Evolutionary conservation across 2,797 vertebrate species (phyloP).

Genomic region (Clarias pachynema): DNA sequence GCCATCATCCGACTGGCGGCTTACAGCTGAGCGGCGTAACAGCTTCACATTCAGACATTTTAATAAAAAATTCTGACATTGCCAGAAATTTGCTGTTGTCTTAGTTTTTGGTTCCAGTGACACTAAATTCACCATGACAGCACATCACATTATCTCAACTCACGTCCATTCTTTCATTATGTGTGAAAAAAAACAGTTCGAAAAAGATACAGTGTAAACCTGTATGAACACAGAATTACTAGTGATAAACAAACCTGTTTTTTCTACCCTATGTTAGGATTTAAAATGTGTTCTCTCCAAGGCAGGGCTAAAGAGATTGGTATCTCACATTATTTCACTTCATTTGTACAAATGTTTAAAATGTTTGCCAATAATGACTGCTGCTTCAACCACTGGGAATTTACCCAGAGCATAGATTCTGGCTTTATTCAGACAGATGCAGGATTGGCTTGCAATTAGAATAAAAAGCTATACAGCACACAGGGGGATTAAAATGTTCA

Average conservation of each 20-base stretch:
- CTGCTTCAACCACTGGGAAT: slow-evolving; percentile 2
- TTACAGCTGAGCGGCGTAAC: background rate
- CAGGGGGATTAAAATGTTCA: slow-evolving; percentile 48
- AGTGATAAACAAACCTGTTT: background rate
- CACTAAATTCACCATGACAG: background rate
- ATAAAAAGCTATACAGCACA: slow-evolving; percentile 53
- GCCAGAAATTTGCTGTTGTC: background rate
- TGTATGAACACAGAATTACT: background rate
- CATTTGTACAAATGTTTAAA: background rate
- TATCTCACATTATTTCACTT: background rate
- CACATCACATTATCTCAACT: background rate
- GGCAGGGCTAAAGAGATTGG: background rate
- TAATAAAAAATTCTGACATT: no score
- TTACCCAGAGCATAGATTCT: background rate
- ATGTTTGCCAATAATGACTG: background rate
- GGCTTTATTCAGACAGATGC: slow-evolving; percentile 39
- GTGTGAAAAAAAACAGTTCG: background rate
- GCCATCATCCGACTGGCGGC: background rate
- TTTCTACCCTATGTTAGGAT: background rate
- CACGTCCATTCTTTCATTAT: background rate
- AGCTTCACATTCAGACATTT: background rate
- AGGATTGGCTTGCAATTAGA: slow-evolving; percentile 64
- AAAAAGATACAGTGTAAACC: background rate
- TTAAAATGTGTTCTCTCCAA: background rate
- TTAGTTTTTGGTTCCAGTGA: background rate